These are phyloP conservation scores for Polydrusus tereticollis DNA, from an alignment of 2,888 invertebrate species.

Conservation along the genomic window DNA sequence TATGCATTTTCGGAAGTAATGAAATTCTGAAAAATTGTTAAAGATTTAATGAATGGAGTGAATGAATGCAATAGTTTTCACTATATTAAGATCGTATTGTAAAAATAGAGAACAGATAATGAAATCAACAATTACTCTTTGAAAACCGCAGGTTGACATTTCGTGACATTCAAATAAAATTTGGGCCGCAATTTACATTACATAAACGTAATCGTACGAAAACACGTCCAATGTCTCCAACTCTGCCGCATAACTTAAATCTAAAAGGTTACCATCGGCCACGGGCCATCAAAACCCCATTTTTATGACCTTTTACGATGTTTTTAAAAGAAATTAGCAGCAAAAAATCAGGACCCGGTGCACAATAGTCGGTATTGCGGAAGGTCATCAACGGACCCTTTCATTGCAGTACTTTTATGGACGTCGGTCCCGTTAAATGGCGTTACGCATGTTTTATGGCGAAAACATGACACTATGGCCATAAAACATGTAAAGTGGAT, in stretches of 20 bases:
- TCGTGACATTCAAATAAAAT: too few relatives aligned
- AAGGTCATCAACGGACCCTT: conserved; percentile 58
- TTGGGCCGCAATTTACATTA: too few relatives aligned
- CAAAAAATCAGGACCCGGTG: conserved; percentile 57
- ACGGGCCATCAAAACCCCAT: conserved; percentile 5
- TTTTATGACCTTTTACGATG: conserved; percentile 47
- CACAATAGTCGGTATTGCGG: conserved; percentile 54
- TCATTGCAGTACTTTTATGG: conserved; percentile 53
- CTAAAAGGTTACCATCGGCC: not conserved
- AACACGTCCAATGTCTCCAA: not conserved
- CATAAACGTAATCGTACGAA: too few relatives aligned
- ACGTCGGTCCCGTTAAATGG: conserved; percentile 52
- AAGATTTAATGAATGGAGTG: too few relatives aligned
- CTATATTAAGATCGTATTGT: too few relatives aligned
- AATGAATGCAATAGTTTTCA: too few relatives aligned
- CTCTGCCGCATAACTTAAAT: not conserved
- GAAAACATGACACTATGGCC: conserved; percentile 63
- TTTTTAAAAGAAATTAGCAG: conserved; percentile 56
- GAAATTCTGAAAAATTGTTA: too few relatives aligned
- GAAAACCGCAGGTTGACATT: too few relatives aligned
- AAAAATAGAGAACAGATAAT: too few relatives aligned
- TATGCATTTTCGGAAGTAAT: too few relatives aligned
- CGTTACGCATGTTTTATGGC: conserved; percentile 65
- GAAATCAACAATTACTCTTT: too few relatives aligned
- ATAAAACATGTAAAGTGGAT: conserved; percentile 62